Percentiles rank a stretch among this genome's conserved stretches.
phyloP scores from a whole-genome alignment of 2,797 vertebrate species.

The Hapalemur alaotrensis region DNA sequence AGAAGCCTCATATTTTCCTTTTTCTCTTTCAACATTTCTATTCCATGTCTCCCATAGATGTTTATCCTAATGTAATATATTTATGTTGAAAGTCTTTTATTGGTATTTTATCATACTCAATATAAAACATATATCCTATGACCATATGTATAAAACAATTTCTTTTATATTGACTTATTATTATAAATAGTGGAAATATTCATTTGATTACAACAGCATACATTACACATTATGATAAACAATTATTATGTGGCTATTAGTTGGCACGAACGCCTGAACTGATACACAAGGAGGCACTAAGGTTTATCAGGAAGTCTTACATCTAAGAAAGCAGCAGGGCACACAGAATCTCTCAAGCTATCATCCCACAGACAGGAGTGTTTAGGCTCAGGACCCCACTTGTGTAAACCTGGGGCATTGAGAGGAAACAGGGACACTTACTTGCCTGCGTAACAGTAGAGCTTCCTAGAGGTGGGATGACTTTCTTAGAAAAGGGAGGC shows the following conservation, averaged over 20 bases:
- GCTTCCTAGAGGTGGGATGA: neutral
- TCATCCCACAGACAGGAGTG: accelerated
- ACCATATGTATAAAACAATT: neutral
- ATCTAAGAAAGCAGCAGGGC: neutral
- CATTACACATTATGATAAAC: neutral
- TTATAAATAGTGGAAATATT: neutral
- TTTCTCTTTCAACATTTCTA: neutral
- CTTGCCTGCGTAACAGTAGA: neutral
- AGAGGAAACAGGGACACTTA: neutral
- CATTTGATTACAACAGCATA: neutral
- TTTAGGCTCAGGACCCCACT: neutral
- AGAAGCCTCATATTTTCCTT: neutral
- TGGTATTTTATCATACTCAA: neutral
- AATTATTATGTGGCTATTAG: neutral
- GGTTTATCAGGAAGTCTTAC: neutral
- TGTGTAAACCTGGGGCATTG: neutral
- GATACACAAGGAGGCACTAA: neutral
- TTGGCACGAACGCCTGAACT: neutral
- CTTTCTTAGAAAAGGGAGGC: neutral
- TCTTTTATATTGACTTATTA: neutral
- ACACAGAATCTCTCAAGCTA: neutral
- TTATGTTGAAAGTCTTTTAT: neutral
- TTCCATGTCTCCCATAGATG: neutral
- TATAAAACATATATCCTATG: neutral
- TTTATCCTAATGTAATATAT: neutral